Conservation (phyloP, 2,797 vertebrate species). For the Taenioides sp. region DNA sequence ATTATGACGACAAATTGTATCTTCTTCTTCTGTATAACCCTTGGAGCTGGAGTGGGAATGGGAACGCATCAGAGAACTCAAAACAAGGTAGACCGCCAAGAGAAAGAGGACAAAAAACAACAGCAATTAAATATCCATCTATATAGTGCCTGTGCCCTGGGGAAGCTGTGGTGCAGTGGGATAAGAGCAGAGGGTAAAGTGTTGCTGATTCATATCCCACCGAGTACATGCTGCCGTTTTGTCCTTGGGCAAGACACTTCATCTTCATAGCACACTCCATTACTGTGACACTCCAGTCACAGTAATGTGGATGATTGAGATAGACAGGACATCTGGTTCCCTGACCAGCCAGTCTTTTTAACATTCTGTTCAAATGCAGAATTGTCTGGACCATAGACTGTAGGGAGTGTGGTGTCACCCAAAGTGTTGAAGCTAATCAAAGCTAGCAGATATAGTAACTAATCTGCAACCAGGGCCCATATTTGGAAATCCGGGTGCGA, state of each 20-base stretch:
- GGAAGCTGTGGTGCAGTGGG: background rate
- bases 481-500: no score
- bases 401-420: no score
- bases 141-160: background rate
- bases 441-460: no score
- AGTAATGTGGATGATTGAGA: background rate
- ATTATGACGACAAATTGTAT: constrained; percentile 60
- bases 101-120: constrained; percentile 35
- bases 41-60: constrained; percentile 42
- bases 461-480: no score
- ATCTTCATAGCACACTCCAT: no score
- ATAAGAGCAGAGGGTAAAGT: background rate
- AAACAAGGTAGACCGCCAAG: constrained; percentile 33
- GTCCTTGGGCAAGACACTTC: background rate
- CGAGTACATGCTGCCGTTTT: background rate
- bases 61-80: constrained; percentile 39
- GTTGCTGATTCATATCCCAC: background rate
- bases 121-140: constrained; percentile 44
- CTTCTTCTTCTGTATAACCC: constrained; percentile 53
- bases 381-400: no score
- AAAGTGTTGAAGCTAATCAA: no score
- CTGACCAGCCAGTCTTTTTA: no score
- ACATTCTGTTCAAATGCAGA: no score
- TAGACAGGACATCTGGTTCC: no score
- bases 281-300: background rate